phyloP scores from a whole-genome alignment of 2,797 vertebrate genomes.

The Remorina albescens region DNA sequence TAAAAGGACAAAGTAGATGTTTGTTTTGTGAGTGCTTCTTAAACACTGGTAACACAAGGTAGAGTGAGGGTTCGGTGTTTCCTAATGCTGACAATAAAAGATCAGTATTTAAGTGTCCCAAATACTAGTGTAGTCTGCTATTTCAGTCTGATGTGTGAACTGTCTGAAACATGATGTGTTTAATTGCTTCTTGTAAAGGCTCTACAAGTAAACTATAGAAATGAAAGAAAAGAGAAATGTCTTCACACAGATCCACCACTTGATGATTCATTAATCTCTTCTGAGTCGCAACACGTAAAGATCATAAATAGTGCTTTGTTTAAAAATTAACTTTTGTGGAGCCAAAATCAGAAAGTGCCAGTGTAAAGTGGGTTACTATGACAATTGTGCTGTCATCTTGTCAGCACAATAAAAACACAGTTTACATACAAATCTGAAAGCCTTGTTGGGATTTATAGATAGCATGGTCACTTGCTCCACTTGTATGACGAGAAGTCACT shows the following conservation, averaged over 20 bases:
- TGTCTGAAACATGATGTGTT: neutral
- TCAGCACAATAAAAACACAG: neutral
- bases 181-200: neutral
- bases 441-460: neutral
- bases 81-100: neutral
- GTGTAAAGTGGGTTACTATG: neutral
- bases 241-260: neutral
- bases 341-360: neutral
- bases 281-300: neutral
- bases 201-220: neutral
- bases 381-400: neutral
- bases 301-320: neutral
- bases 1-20: conserved; percentile 3
- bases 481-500: too few species aligned
- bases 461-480: neutral
- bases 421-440: neutral
- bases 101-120: too few species aligned
- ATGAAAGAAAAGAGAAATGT: neutral
- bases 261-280: neutral
- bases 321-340: conserved; percentile 29
- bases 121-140: neutral
- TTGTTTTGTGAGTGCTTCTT: neutral
- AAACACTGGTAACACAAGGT: neutral
- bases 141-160: neutral
- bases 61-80: neutral